phyloP scores from a whole-genome alignment of 2,888 invertebrate genomes.

The Ophion obscuratus region DNA sequence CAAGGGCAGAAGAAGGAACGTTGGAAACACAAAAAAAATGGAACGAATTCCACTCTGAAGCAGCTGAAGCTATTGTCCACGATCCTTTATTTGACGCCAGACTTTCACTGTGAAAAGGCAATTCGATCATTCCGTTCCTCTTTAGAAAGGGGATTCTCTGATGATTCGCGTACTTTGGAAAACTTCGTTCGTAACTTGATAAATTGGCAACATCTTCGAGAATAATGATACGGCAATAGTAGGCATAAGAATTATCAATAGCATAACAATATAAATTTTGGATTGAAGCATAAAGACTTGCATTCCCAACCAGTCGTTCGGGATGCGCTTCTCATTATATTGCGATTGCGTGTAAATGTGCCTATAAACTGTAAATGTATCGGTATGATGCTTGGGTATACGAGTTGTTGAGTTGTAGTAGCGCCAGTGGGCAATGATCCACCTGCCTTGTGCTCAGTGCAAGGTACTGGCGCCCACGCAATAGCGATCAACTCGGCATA shows the following conservation, averaged over 20 bases:
- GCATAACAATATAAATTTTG: not conserved
- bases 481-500: conserved; percentile 50
- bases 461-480: conserved; percentile 72
- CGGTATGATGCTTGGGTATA: conserved; percentile 5
- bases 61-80: too few species aligned
- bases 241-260: not conserved
- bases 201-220: too few species aligned
- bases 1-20: too few species aligned
- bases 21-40: too few species aligned
- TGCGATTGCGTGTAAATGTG: conserved; percentile 17
- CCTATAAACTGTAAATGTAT: conserved; percentile 6
- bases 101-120: too few species aligned
- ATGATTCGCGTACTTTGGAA: too few species aligned
- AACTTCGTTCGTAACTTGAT: too few species aligned
- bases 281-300: not conserved
- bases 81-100: too few species aligned
- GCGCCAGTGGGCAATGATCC: conserved; percentile 79
- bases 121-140: too few species aligned
- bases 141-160: too few species aligned
- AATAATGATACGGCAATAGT: too few species aligned
- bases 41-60: too few species aligned
- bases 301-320: not conserved
- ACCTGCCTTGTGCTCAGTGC: conserved; percentile 77
- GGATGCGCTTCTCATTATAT: not conserved
- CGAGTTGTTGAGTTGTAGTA: conserved; percentile 69